These are phyloP conservation scores for Oryzias woworae DNA, from an alignment of 2,113 vertebrate genomes.

Conservation along the genomic window DNA sequence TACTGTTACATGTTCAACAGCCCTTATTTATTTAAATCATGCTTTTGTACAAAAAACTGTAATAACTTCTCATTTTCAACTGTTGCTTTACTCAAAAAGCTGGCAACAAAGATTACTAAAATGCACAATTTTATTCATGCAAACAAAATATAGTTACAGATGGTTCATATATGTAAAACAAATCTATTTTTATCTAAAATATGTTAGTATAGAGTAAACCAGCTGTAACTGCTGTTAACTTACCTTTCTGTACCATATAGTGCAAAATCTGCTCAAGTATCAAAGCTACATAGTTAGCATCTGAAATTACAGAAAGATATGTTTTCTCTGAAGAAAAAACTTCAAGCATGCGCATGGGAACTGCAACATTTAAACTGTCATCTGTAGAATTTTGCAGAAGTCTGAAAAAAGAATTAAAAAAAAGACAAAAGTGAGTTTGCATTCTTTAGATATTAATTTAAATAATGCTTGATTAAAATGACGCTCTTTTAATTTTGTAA, in stretches of 20 bases:
- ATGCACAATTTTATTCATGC: no score
- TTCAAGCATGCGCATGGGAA: slow-evolving; percentile 98
- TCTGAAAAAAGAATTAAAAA: slow-evolving; percentile 65
- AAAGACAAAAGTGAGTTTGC: neutral
- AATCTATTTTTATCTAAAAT: no score
- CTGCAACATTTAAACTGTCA: slow-evolving; percentile 90
- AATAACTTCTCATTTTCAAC: no score
- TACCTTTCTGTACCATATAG: slow-evolving; percentile 98
- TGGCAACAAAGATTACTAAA: no score
- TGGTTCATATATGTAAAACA: no score
- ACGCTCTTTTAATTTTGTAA: neutral
- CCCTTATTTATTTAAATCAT: neutral
- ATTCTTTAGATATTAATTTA: neutral
- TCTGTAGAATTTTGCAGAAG: slow-evolving; percentile 86
- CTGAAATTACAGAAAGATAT: slow-evolving; percentile 86
- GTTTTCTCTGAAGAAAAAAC: slow-evolving; percentile 92
- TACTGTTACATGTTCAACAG: slow-evolving; percentile 9
- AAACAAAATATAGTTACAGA: no score
- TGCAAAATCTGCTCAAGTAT: slow-evolving; percentile 96
- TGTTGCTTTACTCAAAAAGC: no score
- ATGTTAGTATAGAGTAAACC: neutral
- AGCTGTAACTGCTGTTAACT: slow-evolving; percentile 5
- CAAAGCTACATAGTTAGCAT: slow-evolving; percentile 84
- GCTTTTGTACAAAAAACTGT: no score
- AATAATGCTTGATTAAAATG: neutral